phyloP scores from a whole-genome alignment of 2,888 invertebrate species.

The Sarcophaga caerulescens region DNA sequence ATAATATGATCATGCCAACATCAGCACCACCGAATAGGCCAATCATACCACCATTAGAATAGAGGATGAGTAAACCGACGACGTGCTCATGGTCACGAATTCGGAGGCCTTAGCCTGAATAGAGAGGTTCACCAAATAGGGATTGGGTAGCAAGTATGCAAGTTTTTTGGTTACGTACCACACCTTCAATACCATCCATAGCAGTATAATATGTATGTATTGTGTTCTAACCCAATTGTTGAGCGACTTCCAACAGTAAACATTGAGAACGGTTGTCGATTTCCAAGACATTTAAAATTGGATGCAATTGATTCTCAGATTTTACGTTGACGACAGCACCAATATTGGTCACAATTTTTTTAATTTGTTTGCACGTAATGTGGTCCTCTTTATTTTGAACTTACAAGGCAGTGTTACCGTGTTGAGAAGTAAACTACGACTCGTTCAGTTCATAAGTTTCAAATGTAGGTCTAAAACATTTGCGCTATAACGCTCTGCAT shows the following conservation, averaged over 20 bases:
- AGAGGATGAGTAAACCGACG: slow-evolving; percentile 94
- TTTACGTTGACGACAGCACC: slow-evolving; percentile 98
- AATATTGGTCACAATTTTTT: slow-evolving; percentile 91
- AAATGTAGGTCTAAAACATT: too few species aligned
- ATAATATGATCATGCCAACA: slow-evolving; percentile 96
- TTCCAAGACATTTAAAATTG: slow-evolving; percentile 96
- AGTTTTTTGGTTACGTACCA: slow-evolving; percentile 90
- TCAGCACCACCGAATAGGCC: slow-evolving; percentile 96
- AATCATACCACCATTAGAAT: slow-evolving; percentile 96
- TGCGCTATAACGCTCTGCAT: too few species aligned
- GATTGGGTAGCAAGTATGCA: too few species aligned
- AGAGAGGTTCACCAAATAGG: too few species aligned
- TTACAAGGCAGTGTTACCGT: slow-evolving; percentile 69
- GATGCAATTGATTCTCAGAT: slow-evolving; percentile 93
- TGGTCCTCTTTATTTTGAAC: slow-evolving; percentile 70
- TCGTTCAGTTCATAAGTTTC: too few species aligned
- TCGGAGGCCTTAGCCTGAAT: slow-evolving; percentile 95
- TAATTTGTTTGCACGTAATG: slow-evolving; percentile 71
- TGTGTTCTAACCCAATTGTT: slow-evolving; percentile 95
- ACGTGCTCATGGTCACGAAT: slow-evolving; percentile 97
- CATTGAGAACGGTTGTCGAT: slow-evolving; percentile 90
- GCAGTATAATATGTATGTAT: slow-evolving; percentile 93
- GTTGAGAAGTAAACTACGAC: too few species aligned
- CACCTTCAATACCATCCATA: slow-evolving; percentile 95
- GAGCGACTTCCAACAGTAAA: slow-evolving; percentile 89